phyloP scores from a whole-genome alignment of 2,113 vertebrate genomes.

The Poeciliopsis prolifica region DNA sequence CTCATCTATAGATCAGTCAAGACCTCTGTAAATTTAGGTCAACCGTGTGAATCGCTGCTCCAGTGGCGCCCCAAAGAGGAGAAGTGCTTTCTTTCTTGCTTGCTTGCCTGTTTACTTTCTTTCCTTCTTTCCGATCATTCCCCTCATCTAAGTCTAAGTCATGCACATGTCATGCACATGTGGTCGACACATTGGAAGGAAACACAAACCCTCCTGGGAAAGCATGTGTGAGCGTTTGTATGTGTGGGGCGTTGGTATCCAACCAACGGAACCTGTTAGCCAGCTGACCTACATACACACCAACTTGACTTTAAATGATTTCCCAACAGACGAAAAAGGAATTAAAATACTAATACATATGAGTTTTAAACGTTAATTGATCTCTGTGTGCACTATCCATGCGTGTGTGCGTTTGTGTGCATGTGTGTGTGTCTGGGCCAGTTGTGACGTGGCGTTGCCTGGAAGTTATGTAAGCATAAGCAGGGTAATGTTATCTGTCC shows the following conservation, averaged over 20 bases:
- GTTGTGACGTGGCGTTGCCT: conserved; percentile 74
- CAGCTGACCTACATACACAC: conserved; percentile 68
- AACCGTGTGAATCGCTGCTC: conserved; percentile 1
- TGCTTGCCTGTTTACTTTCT: neutral
- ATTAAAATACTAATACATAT: neutral
- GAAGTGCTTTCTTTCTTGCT: conserved; percentile 13
- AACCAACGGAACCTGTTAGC: conserved; percentile 55
- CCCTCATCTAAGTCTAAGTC: too few relatives aligned
- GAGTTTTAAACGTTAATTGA: neutral
- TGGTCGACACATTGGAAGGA: conserved; percentile 75
- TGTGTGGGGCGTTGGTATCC: conserved; percentile 40
- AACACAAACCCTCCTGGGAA: conserved; percentile 65
- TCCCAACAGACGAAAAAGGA: conserved; percentile 17
- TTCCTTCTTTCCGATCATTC: conserved; percentile 16
- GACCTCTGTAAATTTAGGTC: neutral
- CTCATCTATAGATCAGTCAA: neutral
- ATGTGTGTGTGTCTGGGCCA: conserved; percentile 53
- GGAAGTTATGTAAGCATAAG: conserved; percentile 78
- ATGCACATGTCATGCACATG: conserved; percentile 68
- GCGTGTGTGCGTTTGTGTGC: conserved; percentile 12
- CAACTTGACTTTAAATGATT: conserved; percentile 48
- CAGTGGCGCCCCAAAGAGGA: conserved; percentile 3
- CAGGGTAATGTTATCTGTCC: conserved; percentile 77
- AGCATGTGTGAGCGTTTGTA: conserved; percentile 32
- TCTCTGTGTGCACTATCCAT: conserved; percentile 13